Base-by-base conservation (phyloP, 2,797 vertebrate species). In the Lithobates sylvaticus region DNA sequence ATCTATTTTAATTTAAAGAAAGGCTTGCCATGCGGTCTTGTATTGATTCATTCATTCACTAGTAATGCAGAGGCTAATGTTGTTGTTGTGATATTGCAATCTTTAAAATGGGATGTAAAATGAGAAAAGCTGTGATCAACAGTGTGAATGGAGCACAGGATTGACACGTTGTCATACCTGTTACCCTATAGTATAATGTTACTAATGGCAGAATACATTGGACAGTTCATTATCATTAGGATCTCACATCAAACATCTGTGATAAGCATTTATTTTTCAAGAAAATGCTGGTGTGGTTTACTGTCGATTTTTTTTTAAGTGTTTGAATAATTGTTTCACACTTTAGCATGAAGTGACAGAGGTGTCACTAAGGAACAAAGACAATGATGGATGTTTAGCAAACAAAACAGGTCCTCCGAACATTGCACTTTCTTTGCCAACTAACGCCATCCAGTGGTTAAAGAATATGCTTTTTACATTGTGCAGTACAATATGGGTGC, bases 281-380 rank as follows among this genome's bases (percentile, higher is more conserved):
- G 70, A 34, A 23, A 61, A 26, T 27, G 10, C 3, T 67, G 12
- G 32, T 54, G 34, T 54, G 8, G 16, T 50, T 81, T 64, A 23
- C 32, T 21, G 10, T 18, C 29, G 12, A 72, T 64, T 54, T 54
- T 61, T 61, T 73, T 34, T 61, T 58, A 61, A 81, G 69, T 50
- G 71, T 27, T 81, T 73, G 36, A 72, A 73, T 81, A 81, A 72
- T 36, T 58, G 47, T 34, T 54, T 72, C 47, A 61, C 79, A 81
- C 68, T 12, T 73, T 72, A 10, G 69, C 26, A 10, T 81, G 36
- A 81, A 70, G 32, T 81, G 32, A 36, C 68, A 81, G 23, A 81
- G 79, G 79, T 73, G 79, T 81, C 69, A 73, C 79, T 73, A 73
- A 81, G 68, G 47, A 81, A 61, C 67, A 72, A 81, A 81, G 50